Evolutionary conservation across 2,113 vertebrate genomes (phyloP), one percentile per base, ranked within the genome.

Genomic region (Dasyprocta punctata): DNA sequence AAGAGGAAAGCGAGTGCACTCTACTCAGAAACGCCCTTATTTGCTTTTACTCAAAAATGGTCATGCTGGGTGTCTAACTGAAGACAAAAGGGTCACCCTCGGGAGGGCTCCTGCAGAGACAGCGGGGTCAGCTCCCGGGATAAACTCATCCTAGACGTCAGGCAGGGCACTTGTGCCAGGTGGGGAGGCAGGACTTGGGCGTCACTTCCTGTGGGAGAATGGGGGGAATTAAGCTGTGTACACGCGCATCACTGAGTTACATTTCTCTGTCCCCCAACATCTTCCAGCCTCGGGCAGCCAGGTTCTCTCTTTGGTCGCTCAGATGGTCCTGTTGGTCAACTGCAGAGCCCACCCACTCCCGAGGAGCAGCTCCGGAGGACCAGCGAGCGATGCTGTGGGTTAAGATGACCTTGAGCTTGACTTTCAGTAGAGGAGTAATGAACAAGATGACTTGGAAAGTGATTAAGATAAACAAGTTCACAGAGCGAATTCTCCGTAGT

Each of bases 151-250:
- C 7, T 5, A 16, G 60, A 52, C 8, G 36, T 61, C 36, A 60
- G 41, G 36, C 28, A 33, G n/a, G n/a, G n/a, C 2, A 0, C 11
- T 7, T 3, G 1, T 12, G 5, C 22, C 30, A 36, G 30, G 6
- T 6, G 54, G 71, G 28, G 17, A n/a, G 24, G 38, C 33, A 30
- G 71, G 44, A 30, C 9, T 22, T 3, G 49, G 67, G 49, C 8
- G 26, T 5, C 10, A 60, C n/a, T 38, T 49, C n/a, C 24, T 49
- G 9, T 33, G 26, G 33, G 36, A 5, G 13, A 54, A 54, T 22
- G 20, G 56, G 44, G 24, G 17, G 26, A 36, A 26, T 14, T 17
- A 30, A 33, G 75, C 1, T 17, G 44, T 33, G 7, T 1, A 13
- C 26, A 47, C 2, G 12, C 41, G 63, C 54, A 24, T 30, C 36